phyloP scores from a whole-genome alignment of 2,888 invertebrate species.

The Drosophila kokeensis region DNA sequence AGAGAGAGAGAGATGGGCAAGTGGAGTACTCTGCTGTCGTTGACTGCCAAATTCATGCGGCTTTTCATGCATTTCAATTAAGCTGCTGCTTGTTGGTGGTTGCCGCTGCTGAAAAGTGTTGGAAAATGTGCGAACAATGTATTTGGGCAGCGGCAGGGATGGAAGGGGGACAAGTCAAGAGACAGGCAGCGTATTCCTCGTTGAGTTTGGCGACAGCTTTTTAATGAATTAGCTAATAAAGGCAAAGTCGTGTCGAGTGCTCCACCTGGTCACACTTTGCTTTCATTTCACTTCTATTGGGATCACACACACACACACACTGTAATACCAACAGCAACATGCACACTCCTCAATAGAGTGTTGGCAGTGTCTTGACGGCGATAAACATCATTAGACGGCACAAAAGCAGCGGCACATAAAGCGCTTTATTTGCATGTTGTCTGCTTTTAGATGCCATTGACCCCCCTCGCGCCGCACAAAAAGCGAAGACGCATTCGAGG shows the following conservation, averaged over 20 bases:
- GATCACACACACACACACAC: slow-evolving; percentile 14
- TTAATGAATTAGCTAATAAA: slow-evolving; percentile 79
- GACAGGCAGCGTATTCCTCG: slow-evolving; percentile 6
- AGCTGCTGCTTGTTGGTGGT: slow-evolving; percentile 55
- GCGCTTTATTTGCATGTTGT: slow-evolving; percentile 76
- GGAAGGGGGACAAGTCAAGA: not conserved
- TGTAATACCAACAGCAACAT: not conserved
- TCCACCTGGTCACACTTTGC: slow-evolving; percentile 51
- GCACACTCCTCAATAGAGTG: slow-evolving; percentile 39
- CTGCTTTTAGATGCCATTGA: slow-evolving; percentile 76
- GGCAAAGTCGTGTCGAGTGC: slow-evolving; percentile 35
- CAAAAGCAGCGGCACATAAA: slow-evolving; percentile 68
- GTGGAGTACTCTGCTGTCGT: slow-evolving; percentile 53
- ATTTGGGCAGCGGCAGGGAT: not conserved
- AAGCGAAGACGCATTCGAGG: slow-evolving; percentile 9
- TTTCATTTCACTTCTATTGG: slow-evolving; percentile 39
- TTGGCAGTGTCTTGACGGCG: slow-evolving; percentile 62
- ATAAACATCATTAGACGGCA: slow-evolving; percentile 75
- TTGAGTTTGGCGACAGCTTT: slow-evolving; percentile 53
- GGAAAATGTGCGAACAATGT: slow-evolving; percentile 68
- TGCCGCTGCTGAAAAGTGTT: slow-evolving; percentile 57
- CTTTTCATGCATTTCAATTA: slow-evolving; percentile 80
- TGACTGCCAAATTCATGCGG: slow-evolving; percentile 76
- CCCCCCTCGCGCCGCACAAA: slow-evolving; percentile 40
- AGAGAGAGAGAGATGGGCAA: not conserved